Base-by-base conservation (phyloP, 2,888 invertebrate species). In the Tethea ocularis region DNA sequence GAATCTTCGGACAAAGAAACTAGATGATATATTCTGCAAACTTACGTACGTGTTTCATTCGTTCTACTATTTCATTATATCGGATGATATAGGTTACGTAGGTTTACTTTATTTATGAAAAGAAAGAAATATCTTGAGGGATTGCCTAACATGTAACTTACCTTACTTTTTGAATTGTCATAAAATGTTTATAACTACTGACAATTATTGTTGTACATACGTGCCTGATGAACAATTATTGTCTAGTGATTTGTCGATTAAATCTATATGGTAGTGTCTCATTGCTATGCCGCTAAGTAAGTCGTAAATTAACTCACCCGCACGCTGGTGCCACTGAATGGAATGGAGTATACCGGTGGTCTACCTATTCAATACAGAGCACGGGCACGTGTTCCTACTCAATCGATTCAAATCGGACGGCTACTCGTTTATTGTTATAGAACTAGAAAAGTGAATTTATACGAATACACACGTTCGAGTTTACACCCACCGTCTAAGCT, bases 271-370 rank as follows among this genome's bases (percentile, higher is more conserved):
- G 80, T 74, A 68, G 73, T 71, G 61, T 61, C 72, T 88, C 80
- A 87, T 88, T 88, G 76, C 77, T 83, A 88, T 87, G 84, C 87
- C 65, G 68, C 67, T 67, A 71, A 67, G 78, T 75, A 70, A 66
- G 73, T 75, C 77, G 79, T 86, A 84, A 88, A 89, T 88, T 86
- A 82, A 78, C 76, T 75, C 74, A 62, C 77, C 71, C 76, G 84
- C 80, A 81, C 78, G 77, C 73, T 75, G 72, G 15, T 66, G 65
- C 55, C 71, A 64, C 74, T 70, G 71, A 74, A 72, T 69, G 59
- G 71, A 74, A 72, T 69, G 59, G 65, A 68, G 66, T 66, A 70
- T 69, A 68, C 70, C 60, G 80, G 79, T 76, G 79, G 82, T 77
- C 75, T 29, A 29, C 17, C 53, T 68, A 67, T 71, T 72, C 68